Conservation (phyloP, 2,113 vertebrate species). For the Dromas ardeola region DNA sequence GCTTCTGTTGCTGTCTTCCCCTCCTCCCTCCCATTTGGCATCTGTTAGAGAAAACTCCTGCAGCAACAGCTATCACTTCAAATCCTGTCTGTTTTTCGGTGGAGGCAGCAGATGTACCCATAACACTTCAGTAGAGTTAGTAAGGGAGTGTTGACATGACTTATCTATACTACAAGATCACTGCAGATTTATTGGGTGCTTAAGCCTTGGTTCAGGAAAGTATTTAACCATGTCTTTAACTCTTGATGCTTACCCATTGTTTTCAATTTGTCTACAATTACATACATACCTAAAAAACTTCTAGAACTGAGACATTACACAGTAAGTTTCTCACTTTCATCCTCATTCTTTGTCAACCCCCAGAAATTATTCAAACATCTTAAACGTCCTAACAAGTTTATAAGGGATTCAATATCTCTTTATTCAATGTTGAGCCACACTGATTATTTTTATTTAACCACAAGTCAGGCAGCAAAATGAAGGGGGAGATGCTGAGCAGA, state of each 20-base stretch:
- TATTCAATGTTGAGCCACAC: neutral
- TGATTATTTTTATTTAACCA: neutral
- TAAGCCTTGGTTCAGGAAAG: neutral
- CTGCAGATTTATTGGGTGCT: neutral
- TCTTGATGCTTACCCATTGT: neutral
- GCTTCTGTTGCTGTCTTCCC: neutral
- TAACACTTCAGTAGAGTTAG: slow-evolving; percentile 49
- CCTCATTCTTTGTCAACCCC: neutral
- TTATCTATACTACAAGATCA: neutral
- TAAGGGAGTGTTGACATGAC: slow-evolving; percentile 4
- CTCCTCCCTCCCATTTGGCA: slow-evolving; percentile 30
- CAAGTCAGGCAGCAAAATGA: neutral
- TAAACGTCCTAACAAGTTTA: neutral
- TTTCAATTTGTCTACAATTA: neutral
- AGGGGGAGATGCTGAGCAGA: neutral
- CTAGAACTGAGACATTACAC: neutral
- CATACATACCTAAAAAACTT: neutral
- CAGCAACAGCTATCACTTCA: slow-evolving; percentile 43
- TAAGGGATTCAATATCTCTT: neutral
- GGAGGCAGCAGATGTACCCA: slow-evolving; percentile 40
- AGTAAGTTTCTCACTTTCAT: neutral
- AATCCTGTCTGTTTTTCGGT: slow-evolving; percentile 41
- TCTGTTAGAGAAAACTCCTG: slow-evolving; percentile 37
- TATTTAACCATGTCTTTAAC: slow-evolving; percentile 34
- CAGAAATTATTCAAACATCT: neutral